Base-by-base conservation (phyloP, 2,888 invertebrate genomes). In the Zygaena filipendulae region DNA sequence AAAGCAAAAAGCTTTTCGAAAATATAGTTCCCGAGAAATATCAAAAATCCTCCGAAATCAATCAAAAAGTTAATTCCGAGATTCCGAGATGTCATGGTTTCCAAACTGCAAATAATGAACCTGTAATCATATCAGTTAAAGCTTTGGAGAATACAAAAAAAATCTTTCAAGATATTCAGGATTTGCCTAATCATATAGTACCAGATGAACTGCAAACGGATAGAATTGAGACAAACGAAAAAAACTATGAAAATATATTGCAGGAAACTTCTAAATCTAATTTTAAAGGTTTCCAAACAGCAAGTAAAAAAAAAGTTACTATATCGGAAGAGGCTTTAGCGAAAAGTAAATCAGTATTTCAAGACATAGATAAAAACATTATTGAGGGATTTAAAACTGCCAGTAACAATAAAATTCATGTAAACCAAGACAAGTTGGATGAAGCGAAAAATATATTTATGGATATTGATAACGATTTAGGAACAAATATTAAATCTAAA, bases 71-170 rank as follows among this genome's bases (percentile, higher is more conserved):
- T 6, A 18, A 8, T 18, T 6, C 8, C 5, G 5, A 18, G 13
- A 26, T 21, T n/a, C n/a, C 13, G 12, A 16, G 22, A 12, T 48
- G 42, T 35, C 16, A 39, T 8, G 68, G 62, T 5, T 72, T 72
- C 38, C 48, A 52, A 42, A 66, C 69, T 2, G 74, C 69, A 6
- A 62, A 49, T 39, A 69, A 75, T 23, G 69, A 63, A 42, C 33
- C 42, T 5, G 57, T 75, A 12, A 30, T 38, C 9, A 49, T 74
- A 33, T 64, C 68, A 1, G 47, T 57, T 18, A 32, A 45, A 27
- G 55, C 60, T 2, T 9, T 58, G 5, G 30, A 32, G n/a, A 59
- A 44, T 39, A 51, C 53, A 8, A 58, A 49, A 41, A 45, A 45
- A 7, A 30, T 68, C 18, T 58, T 68, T 35, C 39, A 51, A 22